Conservation (phyloP, 2,113 vertebrate species). For the Dipodomys spectabilis region DNA sequence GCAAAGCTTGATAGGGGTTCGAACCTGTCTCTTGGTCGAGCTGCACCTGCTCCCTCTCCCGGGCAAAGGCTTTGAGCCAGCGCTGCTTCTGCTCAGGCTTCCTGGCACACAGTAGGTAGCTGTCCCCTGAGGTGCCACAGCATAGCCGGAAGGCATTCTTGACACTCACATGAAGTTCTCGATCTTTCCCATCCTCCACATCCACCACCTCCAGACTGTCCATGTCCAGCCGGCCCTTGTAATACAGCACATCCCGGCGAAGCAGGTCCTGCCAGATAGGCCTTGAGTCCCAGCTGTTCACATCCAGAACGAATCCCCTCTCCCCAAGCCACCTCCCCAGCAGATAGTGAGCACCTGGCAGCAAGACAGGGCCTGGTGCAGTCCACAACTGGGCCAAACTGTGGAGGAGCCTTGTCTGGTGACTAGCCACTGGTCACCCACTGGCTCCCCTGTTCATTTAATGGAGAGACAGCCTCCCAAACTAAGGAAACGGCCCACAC, state of each 20-base stretch:
- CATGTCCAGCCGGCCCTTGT: constrained; percentile 95
- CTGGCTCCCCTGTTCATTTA: background rate
- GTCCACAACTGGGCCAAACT: background rate
- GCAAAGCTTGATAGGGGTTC: background rate
- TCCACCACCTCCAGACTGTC: constrained; percentile 94
- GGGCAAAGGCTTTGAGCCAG: constrained; percentile 94
- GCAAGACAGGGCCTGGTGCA: too few relatives aligned
- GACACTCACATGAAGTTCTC: constrained; percentile 93
- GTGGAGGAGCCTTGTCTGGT: background rate
- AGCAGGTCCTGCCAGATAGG: constrained; percentile 92
- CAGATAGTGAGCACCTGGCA: background rate
- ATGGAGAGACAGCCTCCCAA: background rate
- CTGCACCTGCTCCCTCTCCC: constrained; percentile 94
- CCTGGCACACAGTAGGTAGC: constrained; percentile 94
- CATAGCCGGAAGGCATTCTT: constrained; percentile 94
- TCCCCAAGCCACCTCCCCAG: background rate
- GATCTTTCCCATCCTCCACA: constrained; percentile 95
- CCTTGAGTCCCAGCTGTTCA: background rate
- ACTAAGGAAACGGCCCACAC: background rate
- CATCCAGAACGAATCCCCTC: background rate
- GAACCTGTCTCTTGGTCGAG: constrained; percentile 94
- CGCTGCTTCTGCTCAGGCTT: constrained; percentile 96
- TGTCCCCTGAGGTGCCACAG: constrained; percentile 86
- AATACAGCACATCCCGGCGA: constrained; percentile 95
- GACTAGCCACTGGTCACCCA: background rate